Evolutionary conservation across 2,113 vertebrate species (phyloP).

Genomic region (Atherinomorus stipes): DNA sequence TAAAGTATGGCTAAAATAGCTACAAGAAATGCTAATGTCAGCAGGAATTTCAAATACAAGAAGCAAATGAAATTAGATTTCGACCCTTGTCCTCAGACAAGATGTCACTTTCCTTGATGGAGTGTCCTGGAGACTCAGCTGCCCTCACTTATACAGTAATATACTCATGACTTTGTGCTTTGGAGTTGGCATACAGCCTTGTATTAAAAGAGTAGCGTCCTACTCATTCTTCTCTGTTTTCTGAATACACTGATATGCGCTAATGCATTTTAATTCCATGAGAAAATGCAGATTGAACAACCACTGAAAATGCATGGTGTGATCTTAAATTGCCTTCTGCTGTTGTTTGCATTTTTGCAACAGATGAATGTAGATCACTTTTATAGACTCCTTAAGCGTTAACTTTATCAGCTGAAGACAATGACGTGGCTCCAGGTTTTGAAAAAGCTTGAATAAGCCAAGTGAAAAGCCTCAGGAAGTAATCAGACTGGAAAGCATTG

Average conservation of each 20-base stretch:
- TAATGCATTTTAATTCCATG: background rate
- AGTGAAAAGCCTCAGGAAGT: constrained; percentile 21
- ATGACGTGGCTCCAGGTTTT: constrained; percentile 30
- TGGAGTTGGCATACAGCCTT: constrained; percentile 39
- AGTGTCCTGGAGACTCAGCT: constrained; percentile 29
- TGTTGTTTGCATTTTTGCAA: background rate
- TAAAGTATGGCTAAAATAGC: constrained; percentile 7
- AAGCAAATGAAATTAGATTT: constrained; percentile 53
- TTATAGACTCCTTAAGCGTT: constrained; percentile 46
- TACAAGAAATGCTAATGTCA: constrained; percentile 23
- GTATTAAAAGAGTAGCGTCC: background rate
- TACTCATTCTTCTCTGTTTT: background rate
- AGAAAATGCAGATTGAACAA: background rate
- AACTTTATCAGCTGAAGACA: constrained; percentile 36
- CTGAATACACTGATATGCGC: background rate
- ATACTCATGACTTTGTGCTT: constrained; percentile 49
- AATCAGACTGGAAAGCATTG: constrained; percentile 14
- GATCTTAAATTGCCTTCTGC: constrained; percentile 4
- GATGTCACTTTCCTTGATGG: constrained; percentile 50
- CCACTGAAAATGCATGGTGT: background rate
- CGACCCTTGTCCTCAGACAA: constrained; percentile 38
- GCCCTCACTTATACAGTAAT: constrained; percentile 5
- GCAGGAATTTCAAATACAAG: constrained; percentile 44
- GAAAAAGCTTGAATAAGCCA: constrained; percentile 15
- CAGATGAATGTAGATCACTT: background rate